Base-by-base conservation (phyloP, 2,888 invertebrate species). In the Dasypolia templi region DNA sequence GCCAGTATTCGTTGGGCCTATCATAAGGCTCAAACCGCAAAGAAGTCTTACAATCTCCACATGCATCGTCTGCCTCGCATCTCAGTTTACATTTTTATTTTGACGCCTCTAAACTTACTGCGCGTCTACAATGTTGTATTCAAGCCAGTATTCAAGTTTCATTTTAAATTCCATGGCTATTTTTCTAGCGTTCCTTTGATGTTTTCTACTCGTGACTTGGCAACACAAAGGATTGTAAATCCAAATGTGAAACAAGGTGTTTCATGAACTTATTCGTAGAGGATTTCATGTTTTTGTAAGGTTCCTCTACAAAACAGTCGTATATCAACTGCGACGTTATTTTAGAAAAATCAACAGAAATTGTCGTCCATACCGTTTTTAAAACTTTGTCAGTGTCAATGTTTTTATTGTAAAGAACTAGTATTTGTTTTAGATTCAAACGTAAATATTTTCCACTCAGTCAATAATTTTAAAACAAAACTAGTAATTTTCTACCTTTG, bases 41-140 rank as follows among this genome's bases (percentile, higher is more conserved):
- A 89, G 96, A 96, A 96, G 95, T 89, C 96, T 89, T 94, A 95
- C 94, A 94, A 95, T 89, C 88, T 90, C 91, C 89, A 87, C 94
- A 94, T 93, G 95, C 94, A 95, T 94, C 93, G 91, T 94, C 94
- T 93, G 92, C 93, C 89, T 88, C 86, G 86, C 89, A 87, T 91
- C 88, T 89, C 89, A 72, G 79, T 87, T 92, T 92, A 90, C 89
- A 83, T 92, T 92, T 87, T 92, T 93, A 90, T 91, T 91, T 89
- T 80, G 87, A 87, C 88, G 84, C 86, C 70, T 87, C 81, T 86
- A 82, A 87, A 82, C 87, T 81, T 85, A 79, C 72, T 70, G 65
- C 74, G 68, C 61, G n/a, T 75, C 69, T 62, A 78, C 82, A 81
- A 83, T 67, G 79, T 83, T 81, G 78, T 67, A 51, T 70, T 17